These are phyloP conservation scores for Crocallis elinguaria DNA, from an alignment of 2,888 invertebrate species.

Conservation along the genomic window DNA sequence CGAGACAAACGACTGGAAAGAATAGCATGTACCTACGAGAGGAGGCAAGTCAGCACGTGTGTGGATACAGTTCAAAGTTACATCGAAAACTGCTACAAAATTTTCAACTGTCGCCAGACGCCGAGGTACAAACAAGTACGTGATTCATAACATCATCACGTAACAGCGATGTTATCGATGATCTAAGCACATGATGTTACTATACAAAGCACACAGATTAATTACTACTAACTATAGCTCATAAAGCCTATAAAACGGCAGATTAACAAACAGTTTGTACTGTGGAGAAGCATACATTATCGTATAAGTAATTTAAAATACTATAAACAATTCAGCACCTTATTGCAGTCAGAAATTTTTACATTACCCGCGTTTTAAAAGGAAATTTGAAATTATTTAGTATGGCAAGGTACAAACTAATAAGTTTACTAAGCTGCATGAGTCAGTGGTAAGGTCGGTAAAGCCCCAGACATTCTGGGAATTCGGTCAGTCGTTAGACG, in stretches of 20 bases:
- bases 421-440: conserved; percentile 12
- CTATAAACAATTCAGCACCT: not conserved
- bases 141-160: conserved; percentile 29
- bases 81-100: too few species aligned
- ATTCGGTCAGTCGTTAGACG: conserved; percentile 32
- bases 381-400: not conserved
- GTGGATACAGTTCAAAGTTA: too few species aligned
- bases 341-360: not conserved
- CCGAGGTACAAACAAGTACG: not conserved
- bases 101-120: too few species aligned
- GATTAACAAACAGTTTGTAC: conserved; percentile 4
- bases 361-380: not conserved
- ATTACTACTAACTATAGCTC: not conserved
- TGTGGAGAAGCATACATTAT: conserved; percentile 1
- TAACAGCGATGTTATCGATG: conserved; percentile 30
- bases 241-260: conserved; percentile 1
- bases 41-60: too few species aligned
- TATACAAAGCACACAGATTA: conserved; percentile 8
- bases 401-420: conserved; percentile 9
- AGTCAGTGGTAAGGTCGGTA: conserved; percentile 30
- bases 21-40: too few species aligned
- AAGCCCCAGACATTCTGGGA: conserved; percentile 37
- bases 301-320: not conserved
- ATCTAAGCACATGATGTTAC: conserved; percentile 31
- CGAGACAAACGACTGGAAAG: too few species aligned